Evolutionary conservation across 2,797 vertebrate genomes (phyloP).

Genomic region (Harpagifer antarcticus): DNA sequence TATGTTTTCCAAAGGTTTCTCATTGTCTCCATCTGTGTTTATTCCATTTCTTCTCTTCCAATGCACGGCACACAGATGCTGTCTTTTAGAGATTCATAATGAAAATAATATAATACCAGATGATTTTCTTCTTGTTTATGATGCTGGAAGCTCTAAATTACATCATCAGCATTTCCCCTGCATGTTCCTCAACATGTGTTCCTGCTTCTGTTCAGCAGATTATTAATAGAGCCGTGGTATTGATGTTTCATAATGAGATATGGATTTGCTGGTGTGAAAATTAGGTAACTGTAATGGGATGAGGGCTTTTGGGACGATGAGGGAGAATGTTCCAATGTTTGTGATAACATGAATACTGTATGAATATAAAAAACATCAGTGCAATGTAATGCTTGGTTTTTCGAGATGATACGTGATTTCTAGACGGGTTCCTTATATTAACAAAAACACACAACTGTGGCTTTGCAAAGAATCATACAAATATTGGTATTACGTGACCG

Average conservation of each 20-base stretch:
- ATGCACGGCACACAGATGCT: slow-evolving; percentile 22
- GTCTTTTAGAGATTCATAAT: slow-evolving; percentile 28
- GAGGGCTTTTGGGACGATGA: no score
- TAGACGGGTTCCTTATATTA: no score
- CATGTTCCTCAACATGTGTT: not conserved
- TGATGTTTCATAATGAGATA: slow-evolving; percentile 12
- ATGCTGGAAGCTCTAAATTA: slow-evolving; percentile 24
- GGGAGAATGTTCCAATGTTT: no score
- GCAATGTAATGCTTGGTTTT: no score
- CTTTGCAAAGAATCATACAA: not conserved
- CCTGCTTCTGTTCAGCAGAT: not conserved
- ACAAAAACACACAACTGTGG: no score
- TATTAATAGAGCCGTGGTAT: not conserved
- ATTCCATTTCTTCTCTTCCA: not conserved
- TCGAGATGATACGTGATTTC: no score
- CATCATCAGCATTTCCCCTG: not conserved
- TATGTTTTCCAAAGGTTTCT: not conserved
- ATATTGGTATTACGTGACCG: no score
- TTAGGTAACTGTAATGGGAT: no score
- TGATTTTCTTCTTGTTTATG: slow-evolving; percentile 8
- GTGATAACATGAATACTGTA: no score
- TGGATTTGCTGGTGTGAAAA: slow-evolving; percentile 1
- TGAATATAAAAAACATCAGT: no score
- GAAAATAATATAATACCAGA: not conserved
- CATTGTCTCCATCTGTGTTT: slow-evolving; percentile 45